phyloP scores from a whole-genome alignment of 2,113 vertebrate species.

The Megaceryle torquata region DNA sequence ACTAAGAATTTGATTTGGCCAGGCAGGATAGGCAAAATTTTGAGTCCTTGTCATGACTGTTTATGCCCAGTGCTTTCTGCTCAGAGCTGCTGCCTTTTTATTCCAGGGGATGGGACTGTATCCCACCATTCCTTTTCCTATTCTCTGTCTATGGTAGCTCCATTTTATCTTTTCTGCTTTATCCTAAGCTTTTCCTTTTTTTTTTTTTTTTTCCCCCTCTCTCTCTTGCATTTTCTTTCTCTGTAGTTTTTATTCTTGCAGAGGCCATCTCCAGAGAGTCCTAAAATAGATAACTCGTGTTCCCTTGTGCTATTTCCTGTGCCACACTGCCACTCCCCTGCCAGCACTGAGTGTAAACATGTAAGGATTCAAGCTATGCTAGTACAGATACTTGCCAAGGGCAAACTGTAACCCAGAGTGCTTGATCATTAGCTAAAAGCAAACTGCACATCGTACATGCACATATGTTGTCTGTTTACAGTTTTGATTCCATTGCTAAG shows the following conservation, averaged over 20 bases:
- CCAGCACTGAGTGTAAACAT: constrained; percentile 18
- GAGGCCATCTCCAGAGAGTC: neutral
- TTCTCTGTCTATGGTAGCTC: fast-evolving
- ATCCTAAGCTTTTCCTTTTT: neutral
- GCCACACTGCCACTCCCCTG: constrained; percentile 39
- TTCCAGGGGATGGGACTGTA: neutral
- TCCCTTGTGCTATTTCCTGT: neutral
- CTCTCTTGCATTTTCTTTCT: neutral
- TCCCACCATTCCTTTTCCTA: neutral
- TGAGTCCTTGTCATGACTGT: neutral
- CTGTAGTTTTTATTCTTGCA: neutral
- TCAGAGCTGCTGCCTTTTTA: neutral
- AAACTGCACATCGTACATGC: constrained; percentile 18
- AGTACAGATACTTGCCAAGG: constrained; percentile 53
- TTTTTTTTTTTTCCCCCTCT: neutral
- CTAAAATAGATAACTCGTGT: neutral
- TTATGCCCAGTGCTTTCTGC: neutral
- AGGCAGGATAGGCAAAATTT: neutral
- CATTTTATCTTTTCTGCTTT: neutral
- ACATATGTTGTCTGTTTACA: constrained; percentile 59
- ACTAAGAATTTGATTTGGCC: neutral
- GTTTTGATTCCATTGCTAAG: constrained; percentile 54
- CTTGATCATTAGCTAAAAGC: constrained; percentile 64
- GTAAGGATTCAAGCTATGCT: constrained; percentile 40
- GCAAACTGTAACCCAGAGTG: constrained; percentile 54